Evolutionary conservation across 2,113 vertebrate species (phyloP).

Genomic region (Trogon surrucura): DNA sequence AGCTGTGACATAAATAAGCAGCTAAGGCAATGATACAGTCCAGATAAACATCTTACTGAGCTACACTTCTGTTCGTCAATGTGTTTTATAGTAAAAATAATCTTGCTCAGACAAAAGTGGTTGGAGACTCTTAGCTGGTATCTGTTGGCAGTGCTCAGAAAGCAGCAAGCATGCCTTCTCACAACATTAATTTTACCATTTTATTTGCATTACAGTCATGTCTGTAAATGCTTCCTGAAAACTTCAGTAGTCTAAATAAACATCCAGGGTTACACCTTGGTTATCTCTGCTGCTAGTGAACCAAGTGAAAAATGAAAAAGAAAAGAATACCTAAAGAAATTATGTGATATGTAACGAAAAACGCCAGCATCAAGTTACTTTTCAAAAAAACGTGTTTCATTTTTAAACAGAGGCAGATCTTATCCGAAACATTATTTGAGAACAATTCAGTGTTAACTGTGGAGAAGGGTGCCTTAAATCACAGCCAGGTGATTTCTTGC

Average conservation of each 20-base stretch:
- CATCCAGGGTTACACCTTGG: not conserved
- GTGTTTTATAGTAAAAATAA: conserved; percentile 43
- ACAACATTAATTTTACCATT: not conserved
- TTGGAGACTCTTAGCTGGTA: not conserved
- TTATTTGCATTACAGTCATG: conserved; percentile 36
- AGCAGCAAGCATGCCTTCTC: conserved; percentile 19
- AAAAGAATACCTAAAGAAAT: not conserved
- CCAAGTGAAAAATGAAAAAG: not conserved
- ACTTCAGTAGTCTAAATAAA: conserved; percentile 41
- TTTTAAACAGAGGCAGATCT: not conserved
- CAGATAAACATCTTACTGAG: conserved; percentile 16
- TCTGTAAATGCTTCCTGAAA: conserved; percentile 50
- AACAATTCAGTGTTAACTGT: not conserved
- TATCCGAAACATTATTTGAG: not conserved
- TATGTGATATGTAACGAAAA: not conserved
- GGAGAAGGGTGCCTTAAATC: not conserved
- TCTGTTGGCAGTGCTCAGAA: conserved; percentile 25
- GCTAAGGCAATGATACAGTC: not conserved
- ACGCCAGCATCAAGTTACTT: not conserved
- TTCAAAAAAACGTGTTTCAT: not conserved
- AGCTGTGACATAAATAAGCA: not conserved
- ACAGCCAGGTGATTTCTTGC: not conserved
- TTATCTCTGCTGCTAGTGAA: conserved; percentile 21
- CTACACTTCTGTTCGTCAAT: not conserved
- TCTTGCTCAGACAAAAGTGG: conserved; percentile 7